phyloP scores from a whole-genome alignment of 2,888 invertebrate species.

The Eupithecia inturbata region DNA sequence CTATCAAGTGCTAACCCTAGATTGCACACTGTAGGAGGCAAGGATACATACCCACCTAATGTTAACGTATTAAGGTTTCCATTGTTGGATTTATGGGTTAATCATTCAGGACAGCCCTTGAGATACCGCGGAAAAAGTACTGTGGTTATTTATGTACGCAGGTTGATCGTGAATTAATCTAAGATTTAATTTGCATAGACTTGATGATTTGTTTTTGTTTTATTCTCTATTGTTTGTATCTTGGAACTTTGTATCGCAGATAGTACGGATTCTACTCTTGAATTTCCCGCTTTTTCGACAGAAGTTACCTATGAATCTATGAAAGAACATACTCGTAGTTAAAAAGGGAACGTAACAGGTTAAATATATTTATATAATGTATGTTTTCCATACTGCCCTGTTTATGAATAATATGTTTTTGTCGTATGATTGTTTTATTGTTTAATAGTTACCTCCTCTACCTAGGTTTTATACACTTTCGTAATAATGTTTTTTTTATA shows the following conservation, averaged over 20 bases:
- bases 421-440: too few relatives aligned
- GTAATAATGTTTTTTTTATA: too few relatives aligned
- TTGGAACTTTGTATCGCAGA: background rate
- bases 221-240: background rate
- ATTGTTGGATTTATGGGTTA: slow-evolving; percentile 70
- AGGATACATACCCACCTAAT: slow-evolving; percentile 70
- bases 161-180: slow-evolving; percentile 8
- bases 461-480: too few relatives aligned
- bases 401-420: too few relatives aligned
- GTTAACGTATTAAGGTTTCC: slow-evolving; percentile 62
- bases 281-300: background rate
- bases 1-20: slow-evolving; percentile 58
- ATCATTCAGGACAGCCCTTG: slow-evolving; percentile 65
- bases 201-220: slow-evolving; percentile 4
- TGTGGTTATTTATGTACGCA: slow-evolving; percentile 16
- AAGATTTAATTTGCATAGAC: background rate
- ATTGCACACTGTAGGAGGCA: slow-evolving; percentile 64
- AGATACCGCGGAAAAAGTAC: slow-evolving; percentile 49
- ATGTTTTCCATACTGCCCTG: too few relatives aligned
- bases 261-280: background rate
- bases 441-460: too few relatives aligned
- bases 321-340: background rate
- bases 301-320: background rate
- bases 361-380: too few relatives aligned
- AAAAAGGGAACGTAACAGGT: too few relatives aligned